Evolutionary conservation across 2,113 vertebrate genomes (phyloP), one percentile per base, ranked within the genome.

Genomic region (Mionectes macconnelli): DNA sequence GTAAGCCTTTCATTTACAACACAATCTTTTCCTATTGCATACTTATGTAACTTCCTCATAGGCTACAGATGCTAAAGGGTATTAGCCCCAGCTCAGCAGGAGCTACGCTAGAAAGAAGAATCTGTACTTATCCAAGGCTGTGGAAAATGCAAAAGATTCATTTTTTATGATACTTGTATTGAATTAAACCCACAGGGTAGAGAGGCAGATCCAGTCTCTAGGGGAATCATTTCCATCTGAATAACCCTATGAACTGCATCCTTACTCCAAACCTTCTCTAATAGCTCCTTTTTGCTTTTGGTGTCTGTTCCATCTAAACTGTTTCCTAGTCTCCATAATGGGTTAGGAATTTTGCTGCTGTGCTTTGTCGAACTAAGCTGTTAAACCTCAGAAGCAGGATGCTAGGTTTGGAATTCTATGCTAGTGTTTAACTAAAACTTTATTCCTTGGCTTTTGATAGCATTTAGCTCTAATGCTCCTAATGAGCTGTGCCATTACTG

Each of bases 261-360:
- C 63, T 74, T 57, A 33, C 19, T 74, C 8, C 16, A 84, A 45
- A 50, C 13, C 8, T 37, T 14, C 40, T 24, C 28, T 15, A 87
- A 7, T 3, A 67, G 56, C 8, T 60, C 39, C 62, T 59, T n/a
- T 33, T 5, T 47, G 35, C 8, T 72, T 45, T 60, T 44, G 12
- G 19, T 40, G 57, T 56, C 56, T 67, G 23, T 6, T 69, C 15
- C 42, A 39, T 14, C 40, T 50, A 30, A 83, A 76, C 9, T 30
- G n/a, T 25, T 25, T 39, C 44, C 31, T 53, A 37, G 45, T 40
- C 23, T 31, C 39, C 37, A 3, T 8, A 68, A 62, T 0, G 0
- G 23, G 7, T 25, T 78, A 30, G 27, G 19, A 78, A 57, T 77
- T 60, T 62, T 66, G 57, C 39, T 55, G 12, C 31, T 69, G 14